Evolutionary conservation across 2,797 vertebrate genomes (phyloP).

Genomic region (Poeciliopsis presidionis): DNA sequence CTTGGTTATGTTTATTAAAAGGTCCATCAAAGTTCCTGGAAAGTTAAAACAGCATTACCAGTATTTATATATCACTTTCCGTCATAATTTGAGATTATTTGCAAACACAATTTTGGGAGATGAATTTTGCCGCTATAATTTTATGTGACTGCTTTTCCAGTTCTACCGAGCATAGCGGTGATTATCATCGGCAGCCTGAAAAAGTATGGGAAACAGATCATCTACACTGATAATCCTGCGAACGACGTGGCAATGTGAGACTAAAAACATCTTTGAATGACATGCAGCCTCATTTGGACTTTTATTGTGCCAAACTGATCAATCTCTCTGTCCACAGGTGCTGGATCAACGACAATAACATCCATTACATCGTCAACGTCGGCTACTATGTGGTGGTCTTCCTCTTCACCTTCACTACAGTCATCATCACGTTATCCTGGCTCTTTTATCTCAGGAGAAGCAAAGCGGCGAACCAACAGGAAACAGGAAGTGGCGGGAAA

Average conservation of each 20-base stretch:
- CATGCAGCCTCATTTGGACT: neutral
- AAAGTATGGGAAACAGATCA: constrained; percentile 67
- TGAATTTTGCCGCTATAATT: neutral
- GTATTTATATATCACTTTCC: no score
- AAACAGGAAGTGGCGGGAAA: neutral
- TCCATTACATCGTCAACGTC: constrained; percentile 73
- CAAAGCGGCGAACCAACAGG: neutral
- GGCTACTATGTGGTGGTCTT: constrained; percentile 75
- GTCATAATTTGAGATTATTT: neutral
- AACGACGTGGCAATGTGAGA: constrained; percentile 65
- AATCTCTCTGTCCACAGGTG: constrained; percentile 59
- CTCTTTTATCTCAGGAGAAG: constrained; percentile 40
- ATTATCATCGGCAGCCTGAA: constrained; percentile 30
- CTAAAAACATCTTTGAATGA: no score
- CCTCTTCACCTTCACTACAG: constrained; percentile 70
- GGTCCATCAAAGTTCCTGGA: neutral
- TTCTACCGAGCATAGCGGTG: constrained; percentile 49
- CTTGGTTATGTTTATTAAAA: neutral
- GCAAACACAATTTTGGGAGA: neutral
- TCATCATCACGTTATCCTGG: constrained; percentile 62
- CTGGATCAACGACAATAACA: constrained; percentile 68
- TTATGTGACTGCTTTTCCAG: constrained; percentile 47
- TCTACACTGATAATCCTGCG: constrained; percentile 14
- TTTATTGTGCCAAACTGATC: neutral
- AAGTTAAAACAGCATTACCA: neutral